Conservation (phyloP, 2,888 invertebrate species). For the Leucophora obtusa region DNA sequence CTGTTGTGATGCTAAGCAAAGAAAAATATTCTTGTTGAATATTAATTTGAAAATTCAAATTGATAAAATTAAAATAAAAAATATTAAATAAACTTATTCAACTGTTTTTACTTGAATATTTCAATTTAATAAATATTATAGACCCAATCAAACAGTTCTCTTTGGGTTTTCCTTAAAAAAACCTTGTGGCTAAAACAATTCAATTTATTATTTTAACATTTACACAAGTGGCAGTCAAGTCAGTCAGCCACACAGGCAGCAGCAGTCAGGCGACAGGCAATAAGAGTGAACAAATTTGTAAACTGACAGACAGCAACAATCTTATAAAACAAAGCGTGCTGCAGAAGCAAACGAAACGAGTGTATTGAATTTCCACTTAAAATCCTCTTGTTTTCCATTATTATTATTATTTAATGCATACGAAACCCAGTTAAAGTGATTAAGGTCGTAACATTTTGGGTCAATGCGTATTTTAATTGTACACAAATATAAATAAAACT, state of each 20-base stretch:
- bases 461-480: constrained; percentile 60
- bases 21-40: too few relatives aligned
- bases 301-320: not conserved
- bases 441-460: constrained; percentile 58
- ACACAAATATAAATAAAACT: not conserved
- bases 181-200: not conserved
- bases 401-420: constrained; percentile 29
- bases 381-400: not conserved
- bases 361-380: constrained; percentile 2
- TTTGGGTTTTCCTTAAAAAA: not conserved
- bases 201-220: constrained; percentile 1
- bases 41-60: not conserved
- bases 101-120: not conserved
- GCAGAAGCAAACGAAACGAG: not conserved
- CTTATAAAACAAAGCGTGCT: not conserved
- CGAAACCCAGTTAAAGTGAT: constrained; percentile 48
- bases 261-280: not conserved
- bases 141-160: not conserved
- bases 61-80: not conserved
- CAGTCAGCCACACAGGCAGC: not conserved
- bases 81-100: not conserved
- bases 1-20: too few relatives aligned
- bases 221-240: not conserved
- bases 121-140: too few relatives aligned
- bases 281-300: not conserved